Evolutionary conservation across 2,888 invertebrate genomes (phyloP).

Genomic region (Scrobipalpa costella): DNA sequence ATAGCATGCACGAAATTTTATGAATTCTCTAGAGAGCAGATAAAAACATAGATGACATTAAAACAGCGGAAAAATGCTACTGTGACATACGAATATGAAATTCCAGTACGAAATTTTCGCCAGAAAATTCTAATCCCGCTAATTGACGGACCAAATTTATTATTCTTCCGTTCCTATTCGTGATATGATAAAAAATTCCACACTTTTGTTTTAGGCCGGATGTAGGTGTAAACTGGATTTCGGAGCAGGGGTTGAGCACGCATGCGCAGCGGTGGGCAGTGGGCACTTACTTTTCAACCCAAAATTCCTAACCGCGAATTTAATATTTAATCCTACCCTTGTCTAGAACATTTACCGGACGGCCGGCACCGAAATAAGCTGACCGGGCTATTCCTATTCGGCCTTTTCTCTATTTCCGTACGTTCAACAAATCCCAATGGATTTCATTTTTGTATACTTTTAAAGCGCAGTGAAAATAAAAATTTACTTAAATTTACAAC

Average conservation of each 20-base stretch:
- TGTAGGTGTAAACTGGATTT: constrained; percentile 66
- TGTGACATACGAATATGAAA: background rate
- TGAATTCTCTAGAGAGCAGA: background rate
- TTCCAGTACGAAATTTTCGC: constrained; percentile 10
- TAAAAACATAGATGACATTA: background rate
- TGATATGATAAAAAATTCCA: constrained; percentile 64
- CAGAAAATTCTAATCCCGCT: constrained; percentile 29
- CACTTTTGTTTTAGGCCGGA: constrained; percentile 64
- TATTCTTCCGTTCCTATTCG: constrained; percentile 44
- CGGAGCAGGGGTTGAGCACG: constrained; percentile 56
- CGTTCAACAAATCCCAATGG: background rate
- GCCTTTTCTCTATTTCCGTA: constrained; percentile 2
- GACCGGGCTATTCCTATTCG: constrained; percentile 35
- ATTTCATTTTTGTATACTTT: background rate
- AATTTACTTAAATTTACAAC: background rate
- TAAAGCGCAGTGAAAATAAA: background rate
- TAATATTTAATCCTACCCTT: constrained; percentile 80
- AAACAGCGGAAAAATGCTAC: background rate
- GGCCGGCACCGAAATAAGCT: constrained; percentile 66
- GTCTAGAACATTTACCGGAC: constrained; percentile 77
- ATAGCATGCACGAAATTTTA: too few species aligned
- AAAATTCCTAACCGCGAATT: constrained; percentile 78
- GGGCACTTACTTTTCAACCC: constrained; percentile 69
- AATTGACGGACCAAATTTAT: constrained; percentile 31
- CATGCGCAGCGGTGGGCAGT: constrained; percentile 49